phyloP scores from a whole-genome alignment of 2,888 invertebrate genomes.

The Aspidiotus destructor region DNA sequence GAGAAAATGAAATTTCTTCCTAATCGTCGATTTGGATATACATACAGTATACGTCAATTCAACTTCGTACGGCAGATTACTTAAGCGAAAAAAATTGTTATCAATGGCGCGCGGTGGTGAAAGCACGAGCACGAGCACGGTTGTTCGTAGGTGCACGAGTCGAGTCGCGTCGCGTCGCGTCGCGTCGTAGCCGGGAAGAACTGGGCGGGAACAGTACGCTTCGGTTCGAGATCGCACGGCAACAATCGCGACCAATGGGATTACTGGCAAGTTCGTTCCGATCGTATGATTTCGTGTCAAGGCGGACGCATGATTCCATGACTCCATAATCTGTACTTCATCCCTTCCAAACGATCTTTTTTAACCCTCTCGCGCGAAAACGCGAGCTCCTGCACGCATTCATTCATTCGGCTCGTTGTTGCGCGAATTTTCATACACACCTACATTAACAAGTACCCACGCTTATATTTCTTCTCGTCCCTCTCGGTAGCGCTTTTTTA shows the following conservation, averaged over 20 bases:
- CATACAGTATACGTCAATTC: too few relatives aligned
- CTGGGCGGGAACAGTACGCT: slow-evolving; percentile 22
- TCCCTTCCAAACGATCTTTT: slow-evolving; percentile 22
- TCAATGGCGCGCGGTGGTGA: too few relatives aligned
- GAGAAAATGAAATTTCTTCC: too few relatives aligned
- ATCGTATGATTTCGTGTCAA: slow-evolving; percentile 30
- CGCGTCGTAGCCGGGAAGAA: not conserved
- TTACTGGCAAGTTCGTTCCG: slow-evolving; percentile 24
- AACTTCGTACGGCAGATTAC: too few relatives aligned
- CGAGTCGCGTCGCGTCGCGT: too few relatives aligned
- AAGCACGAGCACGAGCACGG: too few relatives aligned
- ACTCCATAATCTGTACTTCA: slow-evolving; percentile 28
- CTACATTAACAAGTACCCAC: not conserved
- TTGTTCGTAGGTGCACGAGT: too few relatives aligned
- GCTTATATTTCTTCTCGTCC: not conserved
- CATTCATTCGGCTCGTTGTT: too few relatives aligned
- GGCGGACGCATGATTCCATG: slow-evolving; percentile 32
- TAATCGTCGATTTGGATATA: too few relatives aligned
- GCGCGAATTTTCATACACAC: not conserved
- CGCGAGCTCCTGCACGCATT: too few relatives aligned
- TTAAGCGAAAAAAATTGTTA: too few relatives aligned
- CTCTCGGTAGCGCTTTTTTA: not conserved
- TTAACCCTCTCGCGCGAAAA: not conserved
- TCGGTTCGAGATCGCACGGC: slow-evolving; percentile 25
- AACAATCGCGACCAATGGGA: slow-evolving; percentile 33